Conservation (phyloP, 2,797 vertebrate species). For the Oophaga sylvatica region DNA sequence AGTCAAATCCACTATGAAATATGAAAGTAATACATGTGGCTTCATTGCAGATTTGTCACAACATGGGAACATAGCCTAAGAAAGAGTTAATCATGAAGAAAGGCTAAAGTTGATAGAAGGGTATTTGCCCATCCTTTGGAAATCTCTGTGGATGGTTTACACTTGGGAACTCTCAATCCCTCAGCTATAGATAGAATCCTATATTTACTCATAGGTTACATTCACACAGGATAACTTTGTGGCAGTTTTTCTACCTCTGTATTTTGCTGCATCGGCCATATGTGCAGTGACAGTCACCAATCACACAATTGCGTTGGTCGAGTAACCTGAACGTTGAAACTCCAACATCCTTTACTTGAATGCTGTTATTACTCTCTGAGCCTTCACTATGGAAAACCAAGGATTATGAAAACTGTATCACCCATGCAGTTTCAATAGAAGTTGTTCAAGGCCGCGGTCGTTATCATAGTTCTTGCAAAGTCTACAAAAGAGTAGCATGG, state of each 20-base stretch:
- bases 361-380: neutral
- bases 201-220: neutral
- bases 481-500: too few relatives aligned
- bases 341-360: neutral
- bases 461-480: too few relatives aligned
- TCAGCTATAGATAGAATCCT: constrained; percentile 23
- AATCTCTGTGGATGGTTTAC: neutral
- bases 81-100: neutral
- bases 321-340: neutral
- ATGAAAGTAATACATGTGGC: too few relatives aligned
- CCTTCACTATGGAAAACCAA: neutral
- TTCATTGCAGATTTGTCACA: too few relatives aligned
- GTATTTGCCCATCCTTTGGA: neutral
- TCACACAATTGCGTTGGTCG: neutral
- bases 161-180: neutral
- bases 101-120: neutral
- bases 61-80: neutral
- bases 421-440: neutral
- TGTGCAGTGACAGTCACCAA: constrained; percentile 1
- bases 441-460: neutral
- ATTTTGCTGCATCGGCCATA: neutral
- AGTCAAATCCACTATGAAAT: too few relatives aligned
- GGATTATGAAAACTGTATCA: neutral
- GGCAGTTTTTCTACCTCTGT: neutral
- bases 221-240: neutral